phyloP scores from a whole-genome alignment of 2,113 vertebrate species.

The Porphyrio hochstetteri region DNA sequence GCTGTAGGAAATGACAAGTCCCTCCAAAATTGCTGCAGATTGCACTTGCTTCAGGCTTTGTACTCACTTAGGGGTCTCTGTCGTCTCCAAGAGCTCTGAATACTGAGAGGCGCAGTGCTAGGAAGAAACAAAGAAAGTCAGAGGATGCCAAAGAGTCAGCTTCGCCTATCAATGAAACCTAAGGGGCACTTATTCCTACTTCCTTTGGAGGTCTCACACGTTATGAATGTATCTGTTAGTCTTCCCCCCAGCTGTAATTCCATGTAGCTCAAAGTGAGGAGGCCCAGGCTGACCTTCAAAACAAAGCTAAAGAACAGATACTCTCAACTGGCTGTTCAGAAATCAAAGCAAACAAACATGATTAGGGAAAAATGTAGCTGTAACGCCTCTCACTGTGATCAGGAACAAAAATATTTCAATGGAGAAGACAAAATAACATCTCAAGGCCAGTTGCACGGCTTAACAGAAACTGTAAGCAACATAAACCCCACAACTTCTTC shows the following conservation, averaged over 20 bases:
- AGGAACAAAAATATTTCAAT: not conserved
- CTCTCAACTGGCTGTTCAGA: not conserved
- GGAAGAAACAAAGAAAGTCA: conserved; percentile 49
- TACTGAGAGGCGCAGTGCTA: conserved; percentile 99
- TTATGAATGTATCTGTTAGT: not conserved
- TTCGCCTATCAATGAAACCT: not conserved
- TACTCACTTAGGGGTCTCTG: conserved; percentile 98
- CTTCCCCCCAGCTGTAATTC: not conserved
- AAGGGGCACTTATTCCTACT: not conserved
- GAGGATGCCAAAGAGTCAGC: not conserved
- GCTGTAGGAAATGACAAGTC: not conserved
- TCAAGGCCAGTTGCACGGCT: not conserved
- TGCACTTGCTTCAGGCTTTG: not conserved
- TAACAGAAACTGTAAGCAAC: not conserved
- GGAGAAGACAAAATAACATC: not conserved
- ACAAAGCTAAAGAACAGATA: not conserved
- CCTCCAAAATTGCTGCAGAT: not conserved
- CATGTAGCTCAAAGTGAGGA: not conserved
- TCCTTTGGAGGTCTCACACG: not conserved
- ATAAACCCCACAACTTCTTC: fast-evolving
- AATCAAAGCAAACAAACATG: not conserved
- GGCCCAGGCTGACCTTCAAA: not conserved
- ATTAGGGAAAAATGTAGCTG: not conserved
- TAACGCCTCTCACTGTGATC: fast-evolving
- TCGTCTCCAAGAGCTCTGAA: conserved; percentile 95